A percentile compares a stretch with the other conserved stretches of the same genome.
Evolutionary conservation across 2,888 invertebrate genomes (phyloP).

Genomic region (Steinernema scapterisci): DNA sequence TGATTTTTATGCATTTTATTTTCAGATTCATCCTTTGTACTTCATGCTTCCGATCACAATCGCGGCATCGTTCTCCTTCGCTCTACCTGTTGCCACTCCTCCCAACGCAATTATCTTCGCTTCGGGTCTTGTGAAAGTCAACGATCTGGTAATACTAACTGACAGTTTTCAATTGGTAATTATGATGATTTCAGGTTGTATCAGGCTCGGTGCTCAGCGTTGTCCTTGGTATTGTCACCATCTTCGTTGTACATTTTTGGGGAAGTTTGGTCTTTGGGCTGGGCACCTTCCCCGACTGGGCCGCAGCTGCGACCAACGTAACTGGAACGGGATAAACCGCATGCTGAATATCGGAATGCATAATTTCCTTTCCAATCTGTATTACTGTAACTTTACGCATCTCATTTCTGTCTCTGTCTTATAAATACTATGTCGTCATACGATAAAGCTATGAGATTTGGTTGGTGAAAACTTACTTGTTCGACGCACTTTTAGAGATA

Average conservation of each 20-base stretch:
- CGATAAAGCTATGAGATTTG: too few species aligned
- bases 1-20: neutral
- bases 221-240: constrained; percentile 44
- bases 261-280: constrained; percentile 48
- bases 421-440: too few species aligned
- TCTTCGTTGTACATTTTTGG: constrained; percentile 50
- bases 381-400: neutral
- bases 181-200: constrained; percentile 44
- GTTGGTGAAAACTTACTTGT: too few species aligned
- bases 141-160: constrained; percentile 49
- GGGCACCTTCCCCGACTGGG: constrained; percentile 43
- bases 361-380: neutral
- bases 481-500: neutral
- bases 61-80: constrained; percentile 69
- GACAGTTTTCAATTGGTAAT: too few species aligned
- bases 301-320: constrained; percentile 13
- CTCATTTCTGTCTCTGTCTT: neutral
- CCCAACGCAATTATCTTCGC: constrained; percentile 80
- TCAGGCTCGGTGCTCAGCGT: constrained; percentile 48
- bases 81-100: constrained; percentile 82
- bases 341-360: neutral
- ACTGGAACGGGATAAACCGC: neutral
- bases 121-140: constrained; percentile 55
- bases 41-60: constrained; percentile 68
- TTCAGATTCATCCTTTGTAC: constrained; percentile 67